Base-by-base conservation (phyloP, 1,140 invertebrate species). In the Lethrus apterus region DNA sequence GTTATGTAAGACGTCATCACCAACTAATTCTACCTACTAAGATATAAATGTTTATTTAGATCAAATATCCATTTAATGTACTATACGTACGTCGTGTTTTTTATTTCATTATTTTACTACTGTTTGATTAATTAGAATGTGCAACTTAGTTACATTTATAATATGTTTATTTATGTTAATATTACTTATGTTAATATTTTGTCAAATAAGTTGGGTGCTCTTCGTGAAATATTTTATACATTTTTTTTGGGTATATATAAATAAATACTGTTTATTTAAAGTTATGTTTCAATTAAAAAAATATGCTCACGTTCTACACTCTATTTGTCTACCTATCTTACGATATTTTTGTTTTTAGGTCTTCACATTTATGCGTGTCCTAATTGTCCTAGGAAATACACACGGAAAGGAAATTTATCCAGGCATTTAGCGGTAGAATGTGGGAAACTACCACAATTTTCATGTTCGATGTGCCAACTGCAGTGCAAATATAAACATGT, bases 351-450 rank as follows among this genome's bases (percentile, higher is more conserved):
- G 17, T 34, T 34, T 34, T 34, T 17, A 34, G 32, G 32, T 18
- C 14, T n/a, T n/a, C n/a, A n/a, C n/a, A n/a, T n/a, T 29, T 42
- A 42, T 57, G 65, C 67, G 44, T 79, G 77, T 61, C 71, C 70
- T 42, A 72, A 74, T 53, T 80, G 78, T 60, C 72, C 73, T 17
- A 76, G 74, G 59, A 67, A 67, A 48, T 76, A 76, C 62, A 71
- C 70, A 57, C 69, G 72, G 56, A 71, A 72, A 49, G 70, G 70
- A 50, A 74, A 72, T 17, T 63, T 78, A 44, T 72, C 73, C 54
- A 66, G 76, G 33, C 80, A 84, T 53, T 73, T 73, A 47, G 79
- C 76, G 47, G 81, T 77, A 58, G 80, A 83, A 56, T 84, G 81
- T 62, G 76, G 78, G 15, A 76, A 79, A 50, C 67, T 73, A 41